phyloP scores from a whole-genome alignment of 2,113 vertebrate species.

The Girardinichthys multiradiatus region DNA sequence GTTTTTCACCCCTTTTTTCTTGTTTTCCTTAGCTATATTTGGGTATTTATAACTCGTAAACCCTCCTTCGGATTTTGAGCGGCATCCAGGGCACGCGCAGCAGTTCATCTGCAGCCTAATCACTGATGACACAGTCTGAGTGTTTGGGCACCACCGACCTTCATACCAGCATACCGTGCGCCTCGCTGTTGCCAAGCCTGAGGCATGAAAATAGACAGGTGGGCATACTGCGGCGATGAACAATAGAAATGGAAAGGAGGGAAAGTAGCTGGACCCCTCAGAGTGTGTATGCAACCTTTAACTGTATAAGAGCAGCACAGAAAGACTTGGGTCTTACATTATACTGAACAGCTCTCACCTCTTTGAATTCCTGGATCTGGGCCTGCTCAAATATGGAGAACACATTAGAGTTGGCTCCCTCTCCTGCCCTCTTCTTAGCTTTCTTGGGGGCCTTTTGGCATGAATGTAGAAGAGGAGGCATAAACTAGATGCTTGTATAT shows the following conservation, averaged over 20 bases:
- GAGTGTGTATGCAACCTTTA: background rate
- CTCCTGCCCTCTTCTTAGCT: slow-evolving; percentile 91
- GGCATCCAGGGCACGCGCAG: slow-evolving; percentile 61
- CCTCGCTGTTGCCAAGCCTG: slow-evolving; percentile 33
- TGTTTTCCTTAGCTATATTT: slow-evolving; percentile 27
- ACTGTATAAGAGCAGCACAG: background rate
- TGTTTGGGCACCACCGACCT: slow-evolving; percentile 48
- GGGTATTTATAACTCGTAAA: slow-evolving; percentile 62
- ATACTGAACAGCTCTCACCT: slow-evolving; percentile 77
- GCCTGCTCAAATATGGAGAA: slow-evolving; percentile 99
- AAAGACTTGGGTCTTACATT: background rate
- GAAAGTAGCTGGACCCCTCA: slow-evolving; percentile 15
- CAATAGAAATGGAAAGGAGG: slow-evolving; percentile 49
- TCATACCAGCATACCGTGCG: slow-evolving; percentile 65
- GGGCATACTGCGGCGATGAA: slow-evolving; percentile 57
- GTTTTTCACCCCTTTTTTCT: background rate
- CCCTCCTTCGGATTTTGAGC: slow-evolving; percentile 26
- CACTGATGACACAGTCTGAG: slow-evolving; percentile 67
- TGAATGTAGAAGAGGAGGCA: slow-evolving; percentile 1
- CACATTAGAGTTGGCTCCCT: slow-evolving; percentile 96
- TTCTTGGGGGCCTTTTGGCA: slow-evolving; percentile 90
- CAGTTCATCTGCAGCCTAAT: slow-evolving; percentile 68
- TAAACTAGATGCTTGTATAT: background rate
- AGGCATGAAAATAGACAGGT: slow-evolving; percentile 62
- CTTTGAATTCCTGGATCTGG: slow-evolving; percentile 98